Percentiles rank a stretch among this genome's conserved stretches.
Conservation (phyloP, 2,113 vertebrate species). For the Malaclemys terrapin region DNA sequence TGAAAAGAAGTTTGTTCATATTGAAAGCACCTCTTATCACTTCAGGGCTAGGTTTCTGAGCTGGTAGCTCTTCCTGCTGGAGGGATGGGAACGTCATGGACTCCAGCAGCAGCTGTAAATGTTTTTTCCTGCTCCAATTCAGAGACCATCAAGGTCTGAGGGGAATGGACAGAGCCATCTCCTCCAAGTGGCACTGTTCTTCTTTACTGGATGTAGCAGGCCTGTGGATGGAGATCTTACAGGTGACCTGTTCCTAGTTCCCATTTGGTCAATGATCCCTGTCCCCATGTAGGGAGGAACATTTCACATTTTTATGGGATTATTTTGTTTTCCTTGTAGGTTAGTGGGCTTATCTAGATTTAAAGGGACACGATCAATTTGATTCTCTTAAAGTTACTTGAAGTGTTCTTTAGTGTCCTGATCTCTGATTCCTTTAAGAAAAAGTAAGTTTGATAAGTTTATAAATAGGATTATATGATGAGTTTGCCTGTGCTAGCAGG, state of each 20-base stretch:
- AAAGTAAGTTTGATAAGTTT: background rate
- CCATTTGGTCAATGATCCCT: accelerated
- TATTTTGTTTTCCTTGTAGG: background rate
- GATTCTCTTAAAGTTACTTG: background rate
- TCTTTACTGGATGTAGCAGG: accelerated
- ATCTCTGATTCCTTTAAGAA: background rate
- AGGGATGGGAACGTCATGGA: background rate
- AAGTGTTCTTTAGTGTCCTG: background rate
- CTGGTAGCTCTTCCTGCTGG: background rate
- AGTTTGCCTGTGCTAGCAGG: background rate
- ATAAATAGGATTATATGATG: background rate
- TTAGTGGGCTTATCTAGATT: background rate
- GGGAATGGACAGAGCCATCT: background rate
- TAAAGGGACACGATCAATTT: background rate
- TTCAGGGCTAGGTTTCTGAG: background rate
- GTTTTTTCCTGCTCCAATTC: background rate
- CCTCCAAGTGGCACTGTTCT: background rate
- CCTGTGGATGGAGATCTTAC: background rate
- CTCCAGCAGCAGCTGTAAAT: background rate
- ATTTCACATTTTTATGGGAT: accelerated
- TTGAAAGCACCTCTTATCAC: background rate
- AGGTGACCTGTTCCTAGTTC: background rate
- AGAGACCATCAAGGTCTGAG: background rate
- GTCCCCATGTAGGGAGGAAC: background rate
- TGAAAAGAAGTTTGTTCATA: background rate